Evolutionary conservation across 2,797 vertebrate species (phyloP).

Genomic region (Esox lucius): DNA sequence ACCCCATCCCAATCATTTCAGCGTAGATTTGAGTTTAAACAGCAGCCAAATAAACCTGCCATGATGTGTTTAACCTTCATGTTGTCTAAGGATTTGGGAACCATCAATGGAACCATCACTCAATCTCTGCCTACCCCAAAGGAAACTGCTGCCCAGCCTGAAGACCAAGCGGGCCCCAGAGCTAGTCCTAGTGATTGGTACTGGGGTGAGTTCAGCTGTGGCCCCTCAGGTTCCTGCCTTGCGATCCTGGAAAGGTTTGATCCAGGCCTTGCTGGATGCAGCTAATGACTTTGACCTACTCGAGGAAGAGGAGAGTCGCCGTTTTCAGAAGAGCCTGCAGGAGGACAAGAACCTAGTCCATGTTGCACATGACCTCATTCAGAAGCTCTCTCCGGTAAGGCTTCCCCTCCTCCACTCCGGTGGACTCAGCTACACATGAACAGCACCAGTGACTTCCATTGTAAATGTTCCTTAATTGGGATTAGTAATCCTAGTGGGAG

Average conservation of each 20-base stretch:
- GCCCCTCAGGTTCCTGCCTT: constrained; percentile 93
- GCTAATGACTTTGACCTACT: constrained; percentile 94
- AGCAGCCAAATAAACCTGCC: constrained; percentile 30
- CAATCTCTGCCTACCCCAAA: constrained; percentile 61
- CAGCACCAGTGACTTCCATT: not conserved
- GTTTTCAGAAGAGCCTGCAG: constrained; percentile 93
- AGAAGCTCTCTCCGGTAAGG: constrained; percentile 95
- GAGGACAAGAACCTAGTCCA: constrained; percentile 96
- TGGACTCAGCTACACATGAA: constrained; percentile 2
- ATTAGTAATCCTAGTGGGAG: not conserved
- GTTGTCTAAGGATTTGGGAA: constrained; percentile 41
- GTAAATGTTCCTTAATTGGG: not conserved
- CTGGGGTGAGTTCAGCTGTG: constrained; percentile 92
- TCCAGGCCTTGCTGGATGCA: constrained; percentile 92
- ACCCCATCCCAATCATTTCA: not conserved
- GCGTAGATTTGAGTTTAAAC: constrained; percentile 27
- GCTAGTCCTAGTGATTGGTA: constrained; percentile 93
- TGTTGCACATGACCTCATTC: constrained; percentile 95
- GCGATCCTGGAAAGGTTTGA: constrained; percentile 95
- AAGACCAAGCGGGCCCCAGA: constrained; percentile 93
- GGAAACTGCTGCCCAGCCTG: constrained; percentile 93
- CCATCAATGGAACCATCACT: constrained; percentile 33
- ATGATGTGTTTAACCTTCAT: constrained; percentile 41
- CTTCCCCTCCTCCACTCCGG: constrained; percentile 16
- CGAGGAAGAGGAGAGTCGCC: constrained; percentile 91